Conservation (phyloP, 2,797 vertebrate genomes). For the Scarus forsteni region DNA sequence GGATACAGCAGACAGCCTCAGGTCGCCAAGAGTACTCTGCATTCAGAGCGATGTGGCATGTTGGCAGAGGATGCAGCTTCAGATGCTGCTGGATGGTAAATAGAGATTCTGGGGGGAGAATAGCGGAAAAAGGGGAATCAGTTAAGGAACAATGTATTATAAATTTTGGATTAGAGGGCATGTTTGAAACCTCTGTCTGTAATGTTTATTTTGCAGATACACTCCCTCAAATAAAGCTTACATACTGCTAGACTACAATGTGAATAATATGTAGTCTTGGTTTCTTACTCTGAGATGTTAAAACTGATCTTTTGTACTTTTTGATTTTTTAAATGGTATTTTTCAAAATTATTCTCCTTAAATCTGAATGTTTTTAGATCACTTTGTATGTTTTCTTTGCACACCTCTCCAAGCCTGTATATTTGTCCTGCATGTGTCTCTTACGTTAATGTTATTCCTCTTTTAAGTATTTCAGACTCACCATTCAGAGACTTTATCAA, state of each 20-base stretch:
- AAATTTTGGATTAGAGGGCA: too few species aligned
- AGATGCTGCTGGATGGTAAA: not conserved
- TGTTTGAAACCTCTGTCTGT: too few species aligned
- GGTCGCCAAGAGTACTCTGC: slow-evolving; percentile 19
- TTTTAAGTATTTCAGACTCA: not conserved
- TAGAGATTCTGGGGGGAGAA: not conserved
- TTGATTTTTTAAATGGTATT: too few species aligned
- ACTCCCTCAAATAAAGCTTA: too few species aligned
- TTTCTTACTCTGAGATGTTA: too few species aligned
- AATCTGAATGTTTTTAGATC: too few species aligned
- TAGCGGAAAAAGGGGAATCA: not conserved
- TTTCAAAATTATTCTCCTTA: too few species aligned
- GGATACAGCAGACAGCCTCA: slow-evolving; percentile 31
- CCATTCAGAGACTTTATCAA: not conserved
- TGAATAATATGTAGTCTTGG: too few species aligned
- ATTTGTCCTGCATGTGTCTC: not conserved
- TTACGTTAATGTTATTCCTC: not conserved
- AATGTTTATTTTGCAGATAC: too few species aligned
- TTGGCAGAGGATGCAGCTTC: slow-evolving; percentile 9
- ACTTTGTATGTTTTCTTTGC: not conserved
- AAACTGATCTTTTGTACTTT: too few species aligned
- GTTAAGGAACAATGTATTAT: too few species aligned
- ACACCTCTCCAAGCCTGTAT: not conserved
- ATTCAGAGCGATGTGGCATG: not conserved
- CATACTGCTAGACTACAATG: too few species aligned